Evolutionary conservation across 2,888 invertebrate genomes (phyloP).

Genomic region (Drosophila suboccidentalis): DNA sequence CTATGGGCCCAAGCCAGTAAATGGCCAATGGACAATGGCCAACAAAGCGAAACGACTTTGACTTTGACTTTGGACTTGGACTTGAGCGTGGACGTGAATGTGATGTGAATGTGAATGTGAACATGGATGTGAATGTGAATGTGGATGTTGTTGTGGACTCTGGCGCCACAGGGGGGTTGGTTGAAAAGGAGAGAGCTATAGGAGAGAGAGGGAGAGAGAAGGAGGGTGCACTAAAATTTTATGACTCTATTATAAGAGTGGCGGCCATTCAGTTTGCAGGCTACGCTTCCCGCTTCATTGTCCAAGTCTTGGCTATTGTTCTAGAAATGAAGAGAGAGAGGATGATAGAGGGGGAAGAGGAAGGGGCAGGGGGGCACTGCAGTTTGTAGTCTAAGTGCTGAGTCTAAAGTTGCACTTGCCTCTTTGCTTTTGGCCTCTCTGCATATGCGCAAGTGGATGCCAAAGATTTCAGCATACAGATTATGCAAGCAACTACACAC

Average conservation of each 20-base stretch:
- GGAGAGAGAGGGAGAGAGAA: neutral
- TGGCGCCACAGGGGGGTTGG: slow-evolving; percentile 71
- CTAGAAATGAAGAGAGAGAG: slow-evolving; percentile 41
- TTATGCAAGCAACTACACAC: slow-evolving; percentile 61
- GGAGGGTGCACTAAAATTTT: slow-evolving; percentile 75
- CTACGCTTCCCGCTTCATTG: slow-evolving; percentile 52
- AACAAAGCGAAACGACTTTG: slow-evolving; percentile 76
- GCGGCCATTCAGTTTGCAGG: slow-evolving; percentile 64
- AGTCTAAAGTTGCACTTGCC: slow-evolving; percentile 51
- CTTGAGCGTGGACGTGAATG: slow-evolving; percentile 27
- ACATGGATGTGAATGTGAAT: too few relatives aligned
- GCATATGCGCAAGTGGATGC: slow-evolving; percentile 73
- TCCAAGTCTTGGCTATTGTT: slow-evolving; percentile 62
- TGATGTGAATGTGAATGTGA: slow-evolving; percentile 7
- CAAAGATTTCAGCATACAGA: slow-evolving; percentile 74
- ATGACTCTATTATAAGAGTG: slow-evolving; percentile 81
- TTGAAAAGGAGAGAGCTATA: neutral
- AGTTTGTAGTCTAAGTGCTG: slow-evolving; percentile 28
- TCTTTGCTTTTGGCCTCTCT: slow-evolving; percentile 27
- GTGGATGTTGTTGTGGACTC: slow-evolving; percentile 13
- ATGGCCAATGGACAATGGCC: slow-evolving; percentile 74
- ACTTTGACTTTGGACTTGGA: slow-evolving; percentile 36
- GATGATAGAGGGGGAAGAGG: neutral
- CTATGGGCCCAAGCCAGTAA: slow-evolving; percentile 65
- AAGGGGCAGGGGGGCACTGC: neutral